phyloP scores from a whole-genome alignment of 30 jellyfish, hydroid and myxozoan genomes.

The Clytia hemisphaerica region DNA sequence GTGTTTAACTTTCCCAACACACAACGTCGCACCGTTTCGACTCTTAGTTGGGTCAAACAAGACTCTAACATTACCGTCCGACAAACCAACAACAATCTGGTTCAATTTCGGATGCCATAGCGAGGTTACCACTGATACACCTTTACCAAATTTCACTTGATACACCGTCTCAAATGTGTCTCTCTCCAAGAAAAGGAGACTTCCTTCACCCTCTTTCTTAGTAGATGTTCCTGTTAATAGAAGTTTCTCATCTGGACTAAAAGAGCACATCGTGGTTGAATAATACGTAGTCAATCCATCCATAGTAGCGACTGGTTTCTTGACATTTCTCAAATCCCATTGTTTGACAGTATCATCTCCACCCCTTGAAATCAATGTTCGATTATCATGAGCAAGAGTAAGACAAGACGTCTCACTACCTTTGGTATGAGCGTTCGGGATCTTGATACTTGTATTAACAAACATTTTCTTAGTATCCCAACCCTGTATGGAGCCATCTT shows the following conservation, averaged over 20 bases:
- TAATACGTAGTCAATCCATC: slow-evolving; percentile 36
- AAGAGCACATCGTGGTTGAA: slow-evolving; percentile 52
- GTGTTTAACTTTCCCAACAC: slow-evolving; percentile 76
- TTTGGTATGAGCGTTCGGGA: slow-evolving; percentile 69
- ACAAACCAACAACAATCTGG: slow-evolving; percentile 76
- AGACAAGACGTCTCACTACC: slow-evolving; percentile 85
- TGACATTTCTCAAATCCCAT: slow-evolving; percentile 90
- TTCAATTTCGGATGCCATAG: slow-evolving; percentile 92
- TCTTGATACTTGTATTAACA: slow-evolving; percentile 76
- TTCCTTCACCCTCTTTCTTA: slow-evolving; percentile 71
- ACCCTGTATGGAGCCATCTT: slow-evolving; percentile 95
- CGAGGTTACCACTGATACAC: slow-evolving; percentile 60
- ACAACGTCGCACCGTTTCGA: slow-evolving; percentile 85
- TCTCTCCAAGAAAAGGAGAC: slow-evolving; percentile 55
- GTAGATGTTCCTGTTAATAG: slow-evolving; percentile 88
- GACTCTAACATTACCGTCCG: slow-evolving; percentile 72
- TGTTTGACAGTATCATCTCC: slow-evolving; percentile 92
- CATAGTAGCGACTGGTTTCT: slow-evolving; percentile 80
- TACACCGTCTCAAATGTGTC: slow-evolving; percentile 35
- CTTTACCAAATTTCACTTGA: slow-evolving; percentile 58
- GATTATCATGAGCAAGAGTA: slow-evolving; percentile 60
- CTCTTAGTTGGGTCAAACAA: slow-evolving; percentile 78
- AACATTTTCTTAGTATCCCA: slow-evolving; percentile 90
- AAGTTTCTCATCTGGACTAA: slow-evolving; percentile 80
- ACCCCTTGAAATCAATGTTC: slow-evolving; percentile 74